Percentiles rank a stretch among this genome's conserved stretches.
These are phyloP conservation scores for Drosophila pseudotalamancana DNA, from an alignment of 2,888 invertebrate species.

Conservation along the genomic window DNA sequence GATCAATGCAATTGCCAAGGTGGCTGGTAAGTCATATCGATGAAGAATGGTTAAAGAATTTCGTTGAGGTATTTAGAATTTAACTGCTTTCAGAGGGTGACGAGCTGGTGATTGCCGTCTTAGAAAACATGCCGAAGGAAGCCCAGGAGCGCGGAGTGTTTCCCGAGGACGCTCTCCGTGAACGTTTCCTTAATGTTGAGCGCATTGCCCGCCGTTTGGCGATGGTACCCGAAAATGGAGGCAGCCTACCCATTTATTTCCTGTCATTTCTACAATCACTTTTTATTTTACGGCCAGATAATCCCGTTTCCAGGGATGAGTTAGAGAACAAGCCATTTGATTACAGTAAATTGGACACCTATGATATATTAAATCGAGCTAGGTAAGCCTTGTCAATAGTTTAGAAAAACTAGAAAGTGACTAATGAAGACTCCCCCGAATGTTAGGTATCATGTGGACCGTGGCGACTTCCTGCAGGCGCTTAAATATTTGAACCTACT, in stretches of 20 bases:
- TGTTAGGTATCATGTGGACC: constrained; percentile 92
- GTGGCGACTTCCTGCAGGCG: constrained; percentile 94
- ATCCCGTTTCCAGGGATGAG: constrained; percentile 90
- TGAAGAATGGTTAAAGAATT: accelerated
- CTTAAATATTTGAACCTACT: constrained; percentile 94
- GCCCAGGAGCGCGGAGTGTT: constrained; percentile 93
- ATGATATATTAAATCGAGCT: constrained; percentile 95
- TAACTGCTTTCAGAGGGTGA: constrained; percentile 87
- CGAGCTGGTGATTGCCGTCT: constrained; percentile 90
- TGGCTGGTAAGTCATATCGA: constrained; percentile 87
- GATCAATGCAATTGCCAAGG: constrained; percentile 89
- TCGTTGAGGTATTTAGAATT: not conserved
- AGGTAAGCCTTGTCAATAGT: constrained; percentile 86
- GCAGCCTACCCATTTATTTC: constrained; percentile 91
- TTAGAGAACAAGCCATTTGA: constrained; percentile 90
- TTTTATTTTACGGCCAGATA: constrained; percentile 88
- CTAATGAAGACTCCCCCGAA: not conserved
- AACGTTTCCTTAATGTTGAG: constrained; percentile 93
- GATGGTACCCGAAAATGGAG: constrained; percentile 94
- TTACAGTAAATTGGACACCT: constrained; percentile 91
- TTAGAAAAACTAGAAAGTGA: constrained; percentile 17
- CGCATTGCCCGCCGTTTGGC: constrained; percentile 93
- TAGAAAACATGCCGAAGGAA: constrained; percentile 91
- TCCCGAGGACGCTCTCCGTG: constrained; percentile 93
- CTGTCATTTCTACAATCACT: constrained; percentile 96